Evolutionary conservation across 2,113 vertebrate genomes (phyloP).

Genomic region (Xiphorhynchus elegans): DNA sequence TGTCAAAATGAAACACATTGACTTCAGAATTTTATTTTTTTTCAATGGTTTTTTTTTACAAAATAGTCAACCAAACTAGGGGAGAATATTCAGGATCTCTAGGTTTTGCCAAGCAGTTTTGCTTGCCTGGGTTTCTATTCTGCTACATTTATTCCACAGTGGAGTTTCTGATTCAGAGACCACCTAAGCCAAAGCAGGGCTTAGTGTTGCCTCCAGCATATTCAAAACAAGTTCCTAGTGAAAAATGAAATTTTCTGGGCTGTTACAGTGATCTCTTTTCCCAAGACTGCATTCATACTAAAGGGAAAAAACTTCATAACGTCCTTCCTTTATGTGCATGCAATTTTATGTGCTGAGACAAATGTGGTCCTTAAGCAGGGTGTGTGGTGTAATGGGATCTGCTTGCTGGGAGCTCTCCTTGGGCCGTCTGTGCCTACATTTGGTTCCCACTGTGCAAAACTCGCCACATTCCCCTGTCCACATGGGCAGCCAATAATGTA

Average conservation of each 20-base stretch:
- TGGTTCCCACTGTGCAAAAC: neutral
- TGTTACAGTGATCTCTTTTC: neutral
- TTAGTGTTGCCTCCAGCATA: neutral
- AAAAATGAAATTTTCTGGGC: neutral
- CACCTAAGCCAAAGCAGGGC: neutral
- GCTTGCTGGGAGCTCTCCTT: neutral
- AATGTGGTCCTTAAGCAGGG: neutral
- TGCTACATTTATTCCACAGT: neutral
- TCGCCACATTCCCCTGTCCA: neutral
- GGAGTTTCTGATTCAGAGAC: slow-evolving; percentile 10
- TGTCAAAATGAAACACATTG: neutral
- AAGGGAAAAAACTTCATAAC: neutral
- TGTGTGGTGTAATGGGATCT: neutral
- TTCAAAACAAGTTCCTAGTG: neutral
- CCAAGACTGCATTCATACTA: neutral
- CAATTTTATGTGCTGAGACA: slow-evolving; percentile 47
- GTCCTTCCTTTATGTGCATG: neutral
- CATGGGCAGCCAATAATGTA: neutral
- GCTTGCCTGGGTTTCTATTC: neutral
- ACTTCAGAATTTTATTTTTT: neutral
- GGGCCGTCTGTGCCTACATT: neutral
- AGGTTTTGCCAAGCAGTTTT: neutral
- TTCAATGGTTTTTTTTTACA: neutral
- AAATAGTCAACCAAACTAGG: neutral
- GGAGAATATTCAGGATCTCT: neutral